Evolutionary conservation across 2,888 invertebrate genomes (phyloP), one percentile per base, ranked within the genome.

Genomic region (Synergus gifuensis): DNA sequence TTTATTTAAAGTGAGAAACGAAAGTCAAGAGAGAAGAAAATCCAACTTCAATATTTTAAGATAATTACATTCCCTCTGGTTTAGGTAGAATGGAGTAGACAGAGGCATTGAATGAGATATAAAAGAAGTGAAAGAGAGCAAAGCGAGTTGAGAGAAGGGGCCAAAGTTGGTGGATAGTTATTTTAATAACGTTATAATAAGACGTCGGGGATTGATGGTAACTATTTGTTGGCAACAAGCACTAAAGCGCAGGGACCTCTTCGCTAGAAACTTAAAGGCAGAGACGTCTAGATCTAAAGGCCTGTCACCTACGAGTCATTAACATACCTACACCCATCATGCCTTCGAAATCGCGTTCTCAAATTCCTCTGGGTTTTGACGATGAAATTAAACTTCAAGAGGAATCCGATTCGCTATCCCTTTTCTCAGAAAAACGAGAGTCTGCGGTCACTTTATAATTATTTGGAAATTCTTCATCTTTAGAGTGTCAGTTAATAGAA

Each of bases 151-250:
- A 44, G 62, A 81, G 84, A 82, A 85, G 82, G 81, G 78, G 85
- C 85, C 86, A 87, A 84, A 84, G 84, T 84, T 81, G 81, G 85
- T 85, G 87, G 85, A 85, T 87, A 88, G 91, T 91, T 92, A 92
- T 91, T 91, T 91, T 91, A 91, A 91, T 92, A 92, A 91, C 91
- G 91, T 91, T 92, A 91, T 92, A 92, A 92, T 92, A 92, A 91
- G 92, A 91, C 91, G 89, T 91, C 88, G 90, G 90, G 89, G 90
- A 91, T 92, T 92, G 91, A 92, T 91, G 92, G 89, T 91, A 86
- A 91, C 91, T 92, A 92, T 92, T 91, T 88, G 91, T 89, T 91
- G 91, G 91, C 91, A 91, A 87, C 87, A 88, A 86, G 86, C 88
- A 86, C 89, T 86, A 88, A 88, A 90, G 88, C 85, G 83, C 84